Conservation (phyloP, 2,797 vertebrate genomes). For the Enteromius unitaeniatus region DNA sequence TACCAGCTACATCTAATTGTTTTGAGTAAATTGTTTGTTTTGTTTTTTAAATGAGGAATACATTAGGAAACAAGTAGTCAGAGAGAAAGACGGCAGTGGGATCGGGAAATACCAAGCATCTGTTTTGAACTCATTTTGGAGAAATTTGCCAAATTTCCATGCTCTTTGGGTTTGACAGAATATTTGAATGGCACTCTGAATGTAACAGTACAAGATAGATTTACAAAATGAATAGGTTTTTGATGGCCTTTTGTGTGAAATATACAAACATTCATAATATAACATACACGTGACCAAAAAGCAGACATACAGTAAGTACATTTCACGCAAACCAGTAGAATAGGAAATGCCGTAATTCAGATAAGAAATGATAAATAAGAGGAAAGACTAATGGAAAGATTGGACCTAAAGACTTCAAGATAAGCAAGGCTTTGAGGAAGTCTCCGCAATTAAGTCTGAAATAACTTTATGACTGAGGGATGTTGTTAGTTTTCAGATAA, state of each 20-base stretch:
- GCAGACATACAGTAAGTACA: neutral
- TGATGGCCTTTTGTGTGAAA: neutral
- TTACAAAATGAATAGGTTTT: neutral
- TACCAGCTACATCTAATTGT: neutral
- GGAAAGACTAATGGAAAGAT: conserved; percentile 1
- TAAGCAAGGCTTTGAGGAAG: conserved; percentile 18
- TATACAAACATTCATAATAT: neutral
- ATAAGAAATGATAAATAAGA: neutral
- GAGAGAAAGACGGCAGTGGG: neutral
- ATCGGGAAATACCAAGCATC: neutral
- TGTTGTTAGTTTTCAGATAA: conserved; percentile 6
- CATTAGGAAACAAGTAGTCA: neutral
- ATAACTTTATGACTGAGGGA: neutral
- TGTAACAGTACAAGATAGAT: neutral
- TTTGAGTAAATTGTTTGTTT: neutral
- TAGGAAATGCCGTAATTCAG: neutral
- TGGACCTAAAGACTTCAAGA: neutral
- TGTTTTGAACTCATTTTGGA: neutral
- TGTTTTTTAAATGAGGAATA: neutral
- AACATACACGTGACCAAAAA: neutral
- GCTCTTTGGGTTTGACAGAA: neutral
- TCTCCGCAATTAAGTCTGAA: neutral
- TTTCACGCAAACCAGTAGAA: neutral
- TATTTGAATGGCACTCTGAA: neutral
- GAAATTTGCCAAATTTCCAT: neutral